Evolutionary conservation across 2,797 vertebrate genomes (phyloP).

Genomic region (Vespertilio murinus): DNA sequence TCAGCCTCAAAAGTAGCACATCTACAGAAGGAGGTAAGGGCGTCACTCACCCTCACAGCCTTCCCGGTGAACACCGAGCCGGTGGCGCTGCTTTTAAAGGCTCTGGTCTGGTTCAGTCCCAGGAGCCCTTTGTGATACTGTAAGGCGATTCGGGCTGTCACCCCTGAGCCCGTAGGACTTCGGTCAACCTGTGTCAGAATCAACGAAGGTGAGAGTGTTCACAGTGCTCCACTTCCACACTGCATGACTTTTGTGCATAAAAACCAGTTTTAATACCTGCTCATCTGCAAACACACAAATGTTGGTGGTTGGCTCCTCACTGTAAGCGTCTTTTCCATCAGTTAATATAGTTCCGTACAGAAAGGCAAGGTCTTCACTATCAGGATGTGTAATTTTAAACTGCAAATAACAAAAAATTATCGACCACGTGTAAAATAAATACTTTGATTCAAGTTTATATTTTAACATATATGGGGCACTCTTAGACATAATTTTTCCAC

Average conservation of each 20-base stretch:
- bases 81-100: slow-evolving; percentile 91
- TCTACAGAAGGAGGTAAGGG: background rate
- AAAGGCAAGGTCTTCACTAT: slow-evolving; percentile 93
- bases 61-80: slow-evolving; percentile 93
- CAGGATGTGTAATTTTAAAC: slow-evolving; percentile 93
- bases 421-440: background rate
- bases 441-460: slow-evolving; percentile 37
- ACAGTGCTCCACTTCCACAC: background rate
- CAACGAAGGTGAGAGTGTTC: background rate
- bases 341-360: slow-evolving; percentile 97
- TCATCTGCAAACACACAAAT: slow-evolving; percentile 96
- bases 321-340: slow-evolving; percentile 92
- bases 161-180: slow-evolving; percentile 95
- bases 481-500: background rate
- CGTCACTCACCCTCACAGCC: slow-evolving; percentile 88
- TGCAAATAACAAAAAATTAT: slow-evolving; percentile 73
- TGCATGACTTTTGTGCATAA: background rate
- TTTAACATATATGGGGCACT: background rate
- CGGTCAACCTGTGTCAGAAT: slow-evolving; percentile 90
- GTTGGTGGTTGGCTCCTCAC: slow-evolving; percentile 90
- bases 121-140: slow-evolving; percentile 94
- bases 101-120: slow-evolving; percentile 89
- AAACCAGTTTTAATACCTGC: slow-evolving; percentile 87
- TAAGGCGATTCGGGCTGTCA: slow-evolving; percentile 95
- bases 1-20: background rate